Evolutionary conservation across 2,888 invertebrate genomes (phyloP), one percentile per base, ranked within the genome.

Genomic region (Diaprepes abbreviatus): DNA sequence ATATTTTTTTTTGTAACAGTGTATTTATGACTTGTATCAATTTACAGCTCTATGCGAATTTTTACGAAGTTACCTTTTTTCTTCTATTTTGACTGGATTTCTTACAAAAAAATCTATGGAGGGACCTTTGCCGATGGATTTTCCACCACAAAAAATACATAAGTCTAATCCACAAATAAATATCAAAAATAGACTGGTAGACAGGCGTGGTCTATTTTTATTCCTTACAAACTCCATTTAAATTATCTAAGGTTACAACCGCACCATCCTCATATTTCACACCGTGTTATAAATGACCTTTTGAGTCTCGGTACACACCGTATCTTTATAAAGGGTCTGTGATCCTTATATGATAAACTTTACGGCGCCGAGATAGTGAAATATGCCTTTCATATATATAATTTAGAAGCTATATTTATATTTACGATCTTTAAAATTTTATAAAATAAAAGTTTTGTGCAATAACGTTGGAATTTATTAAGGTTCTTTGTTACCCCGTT

Each of bases 361-460:
- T 62, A 62, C 24, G 19, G 54, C 28, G 28, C 54, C 40, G 17
- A 40, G 54, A 64, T 64, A 64, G 63, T 64, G 31, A 64, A 52
- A 54, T 54, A 54, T 17, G 52, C 19, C 54, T 52, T 63, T 64
- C 36, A 64, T 64, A 54, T 64, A 54, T 38, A 64, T 28, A 24
- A 64, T 64, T 64, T 64, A 40, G 54, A 38, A 36, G 63, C 52
- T 38, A 16, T 50, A 62, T 62, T 62, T 62, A 48, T 62, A 62
- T 62, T 62, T 62, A 62, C 21, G n/a, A 50, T 14, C 14, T 48
- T 48, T 35, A 50, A 12, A 62, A 36, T 50, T 35, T 58, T 43
- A 31, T 48, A 19, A 50, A 16, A 54, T 36, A 54, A 1, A 17
- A 7, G 17, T 12, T 45, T 45, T 1, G 24, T 10, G 24, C n/a